These are phyloP conservation scores for Herpailurus yagouaroundi DNA, from an alignment of 2,113 vertebrate genomes.

Conservation along the genomic window DNA sequence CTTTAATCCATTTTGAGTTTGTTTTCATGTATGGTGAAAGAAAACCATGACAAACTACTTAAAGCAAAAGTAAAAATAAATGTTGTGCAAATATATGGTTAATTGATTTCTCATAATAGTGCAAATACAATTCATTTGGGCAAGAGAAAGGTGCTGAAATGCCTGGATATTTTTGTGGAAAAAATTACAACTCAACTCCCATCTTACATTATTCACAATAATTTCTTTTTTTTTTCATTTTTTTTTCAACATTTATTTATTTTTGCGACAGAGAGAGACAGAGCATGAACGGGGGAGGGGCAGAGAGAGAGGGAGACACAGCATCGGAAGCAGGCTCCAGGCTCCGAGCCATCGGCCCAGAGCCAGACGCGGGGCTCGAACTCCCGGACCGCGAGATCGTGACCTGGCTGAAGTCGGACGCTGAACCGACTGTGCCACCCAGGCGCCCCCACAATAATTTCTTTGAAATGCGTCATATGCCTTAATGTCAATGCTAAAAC, in stretches of 20 bases:
- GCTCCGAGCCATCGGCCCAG: no score
- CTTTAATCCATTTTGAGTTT: background rate
- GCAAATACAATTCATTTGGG: background rate
- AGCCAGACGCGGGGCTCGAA: no score
- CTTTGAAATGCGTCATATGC: background rate
- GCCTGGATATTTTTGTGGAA: background rate
- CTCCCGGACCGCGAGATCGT: no score
- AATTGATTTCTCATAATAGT: background rate
- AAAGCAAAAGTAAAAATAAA: conserved; percentile 40
- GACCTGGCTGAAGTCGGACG: no score
- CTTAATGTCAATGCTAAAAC: background rate
- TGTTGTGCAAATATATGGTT: background rate
- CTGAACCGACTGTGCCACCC: no score
- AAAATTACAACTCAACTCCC: background rate
- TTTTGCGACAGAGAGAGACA: no score
- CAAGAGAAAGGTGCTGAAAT: background rate
- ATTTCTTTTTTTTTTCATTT: no score
- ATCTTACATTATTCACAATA: background rate
- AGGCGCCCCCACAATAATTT: background rate
- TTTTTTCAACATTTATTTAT: no score
- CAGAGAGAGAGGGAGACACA: no score
- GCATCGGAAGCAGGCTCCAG: no score
- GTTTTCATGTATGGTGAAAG: background rate
- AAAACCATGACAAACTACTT: background rate
- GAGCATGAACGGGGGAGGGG: no score